Conservation (phyloP, 2,113 vertebrate genomes). For the Tympanuchus pallidicinctus region DNA sequence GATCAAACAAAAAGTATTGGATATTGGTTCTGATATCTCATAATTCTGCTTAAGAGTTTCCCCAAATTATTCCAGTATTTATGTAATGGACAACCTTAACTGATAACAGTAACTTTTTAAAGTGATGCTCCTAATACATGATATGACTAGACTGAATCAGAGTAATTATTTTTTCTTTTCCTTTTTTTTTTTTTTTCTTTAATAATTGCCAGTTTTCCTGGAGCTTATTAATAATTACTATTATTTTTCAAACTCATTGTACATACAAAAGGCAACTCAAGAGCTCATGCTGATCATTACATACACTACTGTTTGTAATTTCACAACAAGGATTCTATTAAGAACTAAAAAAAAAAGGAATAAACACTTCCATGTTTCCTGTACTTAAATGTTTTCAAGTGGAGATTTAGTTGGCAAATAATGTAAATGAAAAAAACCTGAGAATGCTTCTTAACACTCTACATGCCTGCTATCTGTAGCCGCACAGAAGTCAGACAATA, state of each 20-base stretch:
- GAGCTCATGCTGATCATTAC: neutral
- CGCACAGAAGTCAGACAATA: neutral
- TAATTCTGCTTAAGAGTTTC: neutral
- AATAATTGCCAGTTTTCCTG: neutral
- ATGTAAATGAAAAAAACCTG: neutral
- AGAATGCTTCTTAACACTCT: neutral
- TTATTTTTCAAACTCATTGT: slow-evolving; percentile 10
- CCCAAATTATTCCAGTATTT: neutral
- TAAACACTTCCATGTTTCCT: neutral
- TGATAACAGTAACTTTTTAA: neutral
- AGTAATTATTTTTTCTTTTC: neutral
- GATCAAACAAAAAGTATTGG: neutral
- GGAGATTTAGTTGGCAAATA: neutral
- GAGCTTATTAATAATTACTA: neutral
- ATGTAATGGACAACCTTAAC: neutral
- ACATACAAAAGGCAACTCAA: neutral
- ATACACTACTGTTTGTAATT: neutral
- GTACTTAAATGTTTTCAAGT: neutral
- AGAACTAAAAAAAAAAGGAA: neutral
- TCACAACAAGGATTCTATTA: neutral
- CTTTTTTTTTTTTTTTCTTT: neutral
- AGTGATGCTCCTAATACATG: neutral
- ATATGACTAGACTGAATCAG: neutral
- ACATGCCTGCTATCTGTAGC: neutral
- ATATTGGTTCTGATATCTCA: neutral